phyloP scores from a whole-genome alignment of 92 coral and sea anemone species.

The Bergia puertoricense region DNA sequence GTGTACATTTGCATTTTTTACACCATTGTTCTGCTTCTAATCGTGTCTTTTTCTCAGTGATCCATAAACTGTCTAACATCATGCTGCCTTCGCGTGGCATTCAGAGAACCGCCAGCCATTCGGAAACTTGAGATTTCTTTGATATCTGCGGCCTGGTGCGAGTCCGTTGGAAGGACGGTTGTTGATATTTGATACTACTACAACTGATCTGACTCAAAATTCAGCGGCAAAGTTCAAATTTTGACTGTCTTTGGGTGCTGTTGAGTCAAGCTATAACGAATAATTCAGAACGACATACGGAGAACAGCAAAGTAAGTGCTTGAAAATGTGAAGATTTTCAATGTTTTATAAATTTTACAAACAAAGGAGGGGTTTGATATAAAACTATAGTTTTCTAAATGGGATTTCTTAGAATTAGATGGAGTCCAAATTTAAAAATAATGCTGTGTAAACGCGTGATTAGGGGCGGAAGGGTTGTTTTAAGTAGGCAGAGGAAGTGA shows the following conservation, averaged over 20 bases:
- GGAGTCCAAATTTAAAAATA: too few relatives aligned
- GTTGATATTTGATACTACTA: constrained; percentile 10
- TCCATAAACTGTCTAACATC: not conserved
- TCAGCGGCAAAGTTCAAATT: not conserved
- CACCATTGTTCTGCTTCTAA: not conserved
- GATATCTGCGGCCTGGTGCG: not conserved
- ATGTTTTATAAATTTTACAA: not conserved
- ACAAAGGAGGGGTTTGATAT: not conserved
- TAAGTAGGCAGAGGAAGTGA: not conserved
- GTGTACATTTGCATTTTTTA: constrained; percentile 29
- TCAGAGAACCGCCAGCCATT: not conserved
- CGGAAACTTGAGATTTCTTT: not conserved
- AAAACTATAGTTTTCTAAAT: too few relatives aligned
- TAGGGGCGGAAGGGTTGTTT: not conserved
- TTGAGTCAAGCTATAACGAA: not conserved
- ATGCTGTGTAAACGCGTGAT: too few relatives aligned
- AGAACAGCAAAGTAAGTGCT: not conserved
- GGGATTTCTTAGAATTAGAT: too few relatives aligned
- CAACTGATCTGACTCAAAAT: constrained; percentile 11
- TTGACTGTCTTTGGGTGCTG: not conserved
- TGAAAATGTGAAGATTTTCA: not conserved
- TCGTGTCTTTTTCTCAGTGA: not conserved
- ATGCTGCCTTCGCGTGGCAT: not conserved
- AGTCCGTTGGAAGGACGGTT: constrained; percentile 6
- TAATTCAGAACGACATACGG: not conserved